Percentiles rank a stretch among this genome's conserved stretches.
phyloP scores from a whole-genome alignment of 2,888 invertebrate genomes.

The Drosophila affinis region DNA sequence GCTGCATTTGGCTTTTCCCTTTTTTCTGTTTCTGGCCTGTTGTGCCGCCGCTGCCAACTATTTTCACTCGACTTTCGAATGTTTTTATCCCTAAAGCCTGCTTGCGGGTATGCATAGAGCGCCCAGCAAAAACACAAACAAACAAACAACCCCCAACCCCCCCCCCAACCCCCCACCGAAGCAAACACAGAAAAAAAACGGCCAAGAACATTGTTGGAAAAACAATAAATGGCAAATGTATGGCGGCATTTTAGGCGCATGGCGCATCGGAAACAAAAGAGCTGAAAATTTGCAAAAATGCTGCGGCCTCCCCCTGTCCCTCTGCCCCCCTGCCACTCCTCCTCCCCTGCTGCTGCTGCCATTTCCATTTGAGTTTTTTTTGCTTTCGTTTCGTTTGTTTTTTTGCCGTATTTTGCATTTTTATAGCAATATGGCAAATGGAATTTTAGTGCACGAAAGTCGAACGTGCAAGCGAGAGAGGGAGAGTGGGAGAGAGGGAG shows the following conservation, averaged over 20 bases:
- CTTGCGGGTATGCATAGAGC: constrained; percentile 72
- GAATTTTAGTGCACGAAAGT: constrained; percentile 52
- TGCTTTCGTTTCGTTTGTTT: constrained; percentile 30
- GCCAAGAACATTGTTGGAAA: constrained; percentile 63
- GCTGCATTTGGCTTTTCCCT: constrained; percentile 14
- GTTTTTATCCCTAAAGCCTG: constrained; percentile 77
- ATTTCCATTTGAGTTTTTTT: constrained; percentile 2
- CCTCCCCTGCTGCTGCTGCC: neutral
- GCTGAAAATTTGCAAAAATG: constrained; percentile 71
- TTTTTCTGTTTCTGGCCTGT: constrained; percentile 23
- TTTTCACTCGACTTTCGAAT: constrained; percentile 73
- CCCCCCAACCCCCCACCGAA: neutral
- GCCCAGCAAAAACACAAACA: constrained; percentile 33
- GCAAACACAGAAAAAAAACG: constrained; percentile 23
- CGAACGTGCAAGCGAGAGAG: no score
- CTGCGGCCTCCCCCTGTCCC: constrained; percentile 23
- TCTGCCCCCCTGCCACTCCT: neutral
- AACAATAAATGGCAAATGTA: constrained; percentile 78
- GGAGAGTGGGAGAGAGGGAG: no score
- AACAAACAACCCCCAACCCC: constrained; percentile 32
- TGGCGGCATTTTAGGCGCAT: constrained; percentile 75
- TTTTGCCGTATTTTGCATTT: constrained; percentile 56
- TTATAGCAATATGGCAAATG: constrained; percentile 75
- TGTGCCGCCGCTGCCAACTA: constrained; percentile 55
- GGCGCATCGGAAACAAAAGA: constrained; percentile 64